Conservation (phyloP, 2,888 invertebrate species). For the Drosophila eohydei region DNA sequence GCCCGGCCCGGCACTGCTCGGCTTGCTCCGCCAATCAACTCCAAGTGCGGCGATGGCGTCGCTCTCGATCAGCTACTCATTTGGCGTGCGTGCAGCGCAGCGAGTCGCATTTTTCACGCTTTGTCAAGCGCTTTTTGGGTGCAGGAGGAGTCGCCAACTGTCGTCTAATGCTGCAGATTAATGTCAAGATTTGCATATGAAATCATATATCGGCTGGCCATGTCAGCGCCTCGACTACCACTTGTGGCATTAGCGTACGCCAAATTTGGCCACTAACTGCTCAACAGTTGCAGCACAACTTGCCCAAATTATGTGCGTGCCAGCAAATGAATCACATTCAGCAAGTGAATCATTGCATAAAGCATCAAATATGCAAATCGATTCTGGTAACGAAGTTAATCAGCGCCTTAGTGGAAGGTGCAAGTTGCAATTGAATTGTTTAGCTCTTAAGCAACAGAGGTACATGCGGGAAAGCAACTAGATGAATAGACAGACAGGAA, state of each 20-base stretch:
- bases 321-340: constrained; percentile 42
- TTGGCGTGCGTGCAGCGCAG: constrained; percentile 55
- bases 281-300: constrained; percentile 16
- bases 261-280: constrained; percentile 48
- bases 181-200: constrained; percentile 82
- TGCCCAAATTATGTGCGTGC: constrained; percentile 44
- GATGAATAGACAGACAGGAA: neutral
- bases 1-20: constrained; percentile 8
- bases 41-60: constrained; percentile 56
- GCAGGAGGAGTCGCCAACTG: constrained; percentile 61
- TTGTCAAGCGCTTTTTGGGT: constrained; percentile 51
- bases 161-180: constrained; percentile 68
- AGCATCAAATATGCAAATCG: too few species aligned
- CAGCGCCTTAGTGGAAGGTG: neutral
- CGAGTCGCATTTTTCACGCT: constrained; percentile 74
- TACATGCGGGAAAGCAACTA: neutral
- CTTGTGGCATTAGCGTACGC: constrained; percentile 51
- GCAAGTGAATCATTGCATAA: constrained; percentile 12
- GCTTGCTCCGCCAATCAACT: constrained; percentile 52
- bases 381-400: neutral
- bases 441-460: neutral
- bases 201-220: constrained; percentile 58
- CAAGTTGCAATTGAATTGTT: too few species aligned
- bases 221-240: constrained; percentile 45
- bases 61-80: constrained; percentile 45